Evolutionary conservation across 1,140 invertebrate species (phyloP), one percentile per base, ranked within the genome.

Genomic region (Chironomus striatipennis): DNA sequence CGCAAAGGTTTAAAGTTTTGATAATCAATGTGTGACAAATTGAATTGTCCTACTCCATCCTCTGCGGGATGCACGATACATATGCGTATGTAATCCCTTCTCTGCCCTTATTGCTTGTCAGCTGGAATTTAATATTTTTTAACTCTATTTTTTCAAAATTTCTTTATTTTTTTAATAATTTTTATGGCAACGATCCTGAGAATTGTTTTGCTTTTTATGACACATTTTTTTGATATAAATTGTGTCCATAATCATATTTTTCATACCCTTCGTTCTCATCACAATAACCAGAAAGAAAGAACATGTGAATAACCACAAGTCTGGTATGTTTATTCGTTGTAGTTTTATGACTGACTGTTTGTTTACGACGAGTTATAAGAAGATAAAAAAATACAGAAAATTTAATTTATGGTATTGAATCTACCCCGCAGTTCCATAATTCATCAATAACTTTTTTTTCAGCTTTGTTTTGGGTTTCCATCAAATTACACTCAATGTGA

Each of bases 321-420:
- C 47, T 57, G 47, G 47, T 57, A 57, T 57, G 47, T 57, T 57
- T 57, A 57, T 57, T n/a, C 47, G 47, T 57, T 57, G 47, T 70
- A 18, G 17, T 70, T 70, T 70, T 70, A 70, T 21, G 65, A 70
- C 65, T 21, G 65, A 70, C 65, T 70, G 20, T 70, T 70, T 70
- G 65, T 70, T 70, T 70, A 70, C 65, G 65, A 70, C 20, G 65
- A 21, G 20, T 21, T 18, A 20, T 70, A 21, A 70, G 65, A 20
- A 70, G 65, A 21, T 20, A 70, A 70, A 70, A 70, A 67, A 21
- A 70, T 70, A 57, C n/a, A 57, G 12, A 57, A n/a, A 47, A 15
- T 47, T 57, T 57, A 70, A 70, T 70, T 70, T 70, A 70, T 70
- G 65, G 65, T 70, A 70, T 70, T 70, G 65, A 70, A 70, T 70